A percentile compares a stretch with the other conserved stretches of the same genome.
Conservation (phyloP, 2,113 vertebrate species). For the cattle (Bos taurus) region ARS-UCD2.0 NC_037336.1:96410001-96410500, state of each 20-base stretch:
- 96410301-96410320: background rate
- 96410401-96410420: background rate
- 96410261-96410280: background rate
- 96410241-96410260: background rate
- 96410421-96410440: background rate
- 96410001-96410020: background rate
- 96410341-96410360: background rate
- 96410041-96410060: background rate
- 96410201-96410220: background rate
- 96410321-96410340: background rate
- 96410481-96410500: background rate
- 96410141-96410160: background rate
- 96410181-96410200: background rate
- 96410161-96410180: background rate
- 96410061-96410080: background rate
- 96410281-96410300: background rate
- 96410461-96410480: background rate
- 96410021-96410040: background rate
- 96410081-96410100: background rate
- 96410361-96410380: background rate
- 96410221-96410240: background rate
- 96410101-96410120: background rate
- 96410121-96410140: background rate
- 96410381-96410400: background rate
- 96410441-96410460: background rate